These are phyloP conservation scores for Phalangium opilio DNA, from an alignment of 2,888 invertebrate species.

Conservation along the genomic window DNA sequence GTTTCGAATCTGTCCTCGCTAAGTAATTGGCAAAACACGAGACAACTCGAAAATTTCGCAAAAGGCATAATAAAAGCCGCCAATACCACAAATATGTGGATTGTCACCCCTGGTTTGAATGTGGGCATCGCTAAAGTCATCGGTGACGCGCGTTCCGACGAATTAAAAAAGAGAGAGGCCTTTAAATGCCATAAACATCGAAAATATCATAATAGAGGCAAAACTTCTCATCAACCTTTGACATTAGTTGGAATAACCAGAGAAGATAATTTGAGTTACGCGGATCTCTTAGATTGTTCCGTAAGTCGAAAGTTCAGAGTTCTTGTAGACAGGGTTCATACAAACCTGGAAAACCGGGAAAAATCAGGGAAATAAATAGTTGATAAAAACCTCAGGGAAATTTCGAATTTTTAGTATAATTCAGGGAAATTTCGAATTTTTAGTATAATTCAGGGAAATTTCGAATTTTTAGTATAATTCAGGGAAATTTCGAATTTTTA, in stretches of 20 bases:
- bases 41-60: conserved; percentile 19
- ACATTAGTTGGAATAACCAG: conserved; percentile 27
- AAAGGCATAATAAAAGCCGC: conserved; percentile 24
- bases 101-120: conserved; percentile 28
- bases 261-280: conserved; percentile 19
- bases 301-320: no score
- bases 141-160: conserved; percentile 29
- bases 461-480: no score
- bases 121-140: conserved; percentile 27
- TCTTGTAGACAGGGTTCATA: no score
- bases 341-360: no score
- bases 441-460: no score
- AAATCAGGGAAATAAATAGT: no score
- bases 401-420: no score
- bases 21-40: conserved; percentile 16
- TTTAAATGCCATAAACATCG: conserved; percentile 18
- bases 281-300: conserved; percentile 17
- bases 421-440: no score
- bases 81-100: conserved; percentile 30
- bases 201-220: conserved; percentile 15
- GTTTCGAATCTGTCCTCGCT: conserved; percentile 17
- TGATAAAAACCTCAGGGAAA: no score
- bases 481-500: no score
- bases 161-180: conserved; percentile 23
- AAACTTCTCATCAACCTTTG: conserved; percentile 16